Conservation (phyloP, 2,888 invertebrate genomes). For the Taphrorychus bicolor region DNA sequence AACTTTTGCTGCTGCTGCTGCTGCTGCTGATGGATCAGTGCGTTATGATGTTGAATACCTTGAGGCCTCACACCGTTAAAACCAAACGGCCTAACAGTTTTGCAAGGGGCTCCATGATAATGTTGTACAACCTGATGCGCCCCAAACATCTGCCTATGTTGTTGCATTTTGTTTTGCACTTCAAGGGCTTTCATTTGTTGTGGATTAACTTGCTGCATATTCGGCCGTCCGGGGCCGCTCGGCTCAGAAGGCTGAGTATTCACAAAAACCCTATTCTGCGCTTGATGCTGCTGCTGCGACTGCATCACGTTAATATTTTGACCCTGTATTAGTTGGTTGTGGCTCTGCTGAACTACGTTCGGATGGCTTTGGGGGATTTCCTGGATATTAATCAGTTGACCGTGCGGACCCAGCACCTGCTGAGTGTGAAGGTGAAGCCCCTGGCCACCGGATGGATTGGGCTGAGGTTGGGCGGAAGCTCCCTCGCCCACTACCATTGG, state of each 20-base stretch:
- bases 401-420: slow-evolving; percentile 65
- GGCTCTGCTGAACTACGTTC: slow-evolving; percentile 43
- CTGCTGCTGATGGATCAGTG: slow-evolving; percentile 34
- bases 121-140: slow-evolving; percentile 43
- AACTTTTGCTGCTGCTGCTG: slow-evolving; percentile 67
- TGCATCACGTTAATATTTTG: slow-evolving; percentile 48
- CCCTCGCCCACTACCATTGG: slow-evolving; percentile 51
- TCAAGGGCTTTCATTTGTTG: slow-evolving; percentile 42
- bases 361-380: slow-evolving; percentile 56
- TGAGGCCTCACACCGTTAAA: slow-evolving; percentile 50
- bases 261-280: slow-evolving; percentile 55
- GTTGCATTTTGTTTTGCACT: slow-evolving; percentile 41
- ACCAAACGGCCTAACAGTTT: slow-evolving; percentile 51
- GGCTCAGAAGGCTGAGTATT: slow-evolving; percentile 55
- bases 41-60: slow-evolving; percentile 57
- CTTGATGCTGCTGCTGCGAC: slow-evolving; percentile 46
- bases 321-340: slow-evolving; percentile 49
- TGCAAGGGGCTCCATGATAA: slow-evolving; percentile 56
- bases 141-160: slow-evolving; percentile 41
- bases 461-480: slow-evolving; percentile 51
- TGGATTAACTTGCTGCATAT: slow-evolving; percentile 53
- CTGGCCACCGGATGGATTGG: slow-evolving; percentile 37
- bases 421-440: slow-evolving; percentile 51
- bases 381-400: slow-evolving; percentile 68
- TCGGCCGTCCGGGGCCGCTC: slow-evolving; percentile 58